Evolutionary conservation across 2,888 invertebrate species (phyloP).

Genomic region (Pyrocoelia pectoralis): DNA sequence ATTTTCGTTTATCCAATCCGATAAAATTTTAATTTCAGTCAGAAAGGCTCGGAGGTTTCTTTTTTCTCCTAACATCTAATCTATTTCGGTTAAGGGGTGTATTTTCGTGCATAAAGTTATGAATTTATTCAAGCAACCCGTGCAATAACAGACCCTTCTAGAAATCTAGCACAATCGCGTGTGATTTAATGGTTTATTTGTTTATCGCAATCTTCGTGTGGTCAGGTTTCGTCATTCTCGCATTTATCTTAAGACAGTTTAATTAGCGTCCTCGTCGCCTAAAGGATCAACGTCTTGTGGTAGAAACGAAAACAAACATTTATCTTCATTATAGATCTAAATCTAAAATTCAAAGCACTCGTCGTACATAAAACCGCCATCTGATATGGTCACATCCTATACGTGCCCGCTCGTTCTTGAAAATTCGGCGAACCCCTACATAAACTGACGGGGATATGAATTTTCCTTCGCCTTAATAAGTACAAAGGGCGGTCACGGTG

Average conservation of each 20-base stretch:
- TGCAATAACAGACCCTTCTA: too few relatives aligned
- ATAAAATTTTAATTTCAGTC: too few relatives aligned
- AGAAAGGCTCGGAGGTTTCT: too few relatives aligned
- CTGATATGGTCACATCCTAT: background rate
- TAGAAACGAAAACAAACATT: background rate
- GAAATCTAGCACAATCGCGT: too few relatives aligned
- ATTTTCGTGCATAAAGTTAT: too few relatives aligned
- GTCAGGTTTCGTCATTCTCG: background rate
- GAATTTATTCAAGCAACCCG: too few relatives aligned
- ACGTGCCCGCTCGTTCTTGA: background rate
- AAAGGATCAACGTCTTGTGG: too few relatives aligned
- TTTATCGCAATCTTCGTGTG: background rate
- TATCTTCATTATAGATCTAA: background rate
- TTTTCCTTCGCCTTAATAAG: slow-evolving; percentile 20
- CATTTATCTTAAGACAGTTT: slow-evolving; percentile 4
- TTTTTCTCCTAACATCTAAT: too few relatives aligned
- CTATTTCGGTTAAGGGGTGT: too few relatives aligned
- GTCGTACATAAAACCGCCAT: background rate
- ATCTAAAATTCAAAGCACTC: slow-evolving; percentile 1
- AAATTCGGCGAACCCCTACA: background rate
- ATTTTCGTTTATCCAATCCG: too few relatives aligned
- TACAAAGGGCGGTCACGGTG: slow-evolving; percentile 29
- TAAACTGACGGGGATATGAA: slow-evolving; percentile 9
- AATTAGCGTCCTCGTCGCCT: background rate
- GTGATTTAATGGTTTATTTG: background rate